Conservation (phyloP, 2,888 invertebrate species). For the Scaptomyza reducta region DNA sequence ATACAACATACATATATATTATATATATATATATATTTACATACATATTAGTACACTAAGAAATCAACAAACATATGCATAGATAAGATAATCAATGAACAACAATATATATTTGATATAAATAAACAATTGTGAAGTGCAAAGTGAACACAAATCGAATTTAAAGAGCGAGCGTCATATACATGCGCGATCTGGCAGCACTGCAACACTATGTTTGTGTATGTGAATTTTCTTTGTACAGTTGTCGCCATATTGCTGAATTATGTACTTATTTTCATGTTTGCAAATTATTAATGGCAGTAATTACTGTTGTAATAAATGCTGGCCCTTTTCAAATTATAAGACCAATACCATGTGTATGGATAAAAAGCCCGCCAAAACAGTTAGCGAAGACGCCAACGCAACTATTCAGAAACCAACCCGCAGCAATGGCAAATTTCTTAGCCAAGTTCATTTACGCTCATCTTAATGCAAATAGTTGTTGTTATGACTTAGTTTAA, state of each 20-base stretch:
- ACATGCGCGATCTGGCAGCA: slow-evolving; percentile 43
- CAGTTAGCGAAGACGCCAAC: slow-evolving; percentile 71
- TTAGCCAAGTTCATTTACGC: slow-evolving; percentile 62
- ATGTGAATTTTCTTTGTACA: slow-evolving; percentile 42
- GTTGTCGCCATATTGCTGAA: slow-evolving; percentile 55
- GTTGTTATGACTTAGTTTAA: slow-evolving; percentile 45
- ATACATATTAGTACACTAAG: slow-evolving; percentile 27
- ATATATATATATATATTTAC: not conserved
- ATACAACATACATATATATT: slow-evolving; percentile 6
- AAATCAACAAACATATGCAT: slow-evolving; percentile 15
- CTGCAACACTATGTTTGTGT: slow-evolving; percentile 22
- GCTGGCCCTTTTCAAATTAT: not conserved
- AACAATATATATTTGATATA: slow-evolving; percentile 50
- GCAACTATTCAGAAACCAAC: slow-evolving; percentile 77
- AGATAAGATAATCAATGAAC: slow-evolving; percentile 30
- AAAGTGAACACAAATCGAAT: not conserved
- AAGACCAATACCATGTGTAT: too few relatives aligned
- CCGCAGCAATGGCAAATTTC: slow-evolving; percentile 35
- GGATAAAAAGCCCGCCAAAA: slow-evolving; percentile 21
- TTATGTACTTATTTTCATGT: slow-evolving; percentile 6
- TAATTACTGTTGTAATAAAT: not conserved
- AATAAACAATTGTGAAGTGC: slow-evolving; percentile 47
- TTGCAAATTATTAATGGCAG: not conserved
- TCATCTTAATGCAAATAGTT: slow-evolving; percentile 9
- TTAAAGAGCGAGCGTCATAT: slow-evolving; percentile 9